Evolutionary conservation across 2,113 vertebrate species (phyloP).

Genomic region (Perca schrenkii): DNA sequence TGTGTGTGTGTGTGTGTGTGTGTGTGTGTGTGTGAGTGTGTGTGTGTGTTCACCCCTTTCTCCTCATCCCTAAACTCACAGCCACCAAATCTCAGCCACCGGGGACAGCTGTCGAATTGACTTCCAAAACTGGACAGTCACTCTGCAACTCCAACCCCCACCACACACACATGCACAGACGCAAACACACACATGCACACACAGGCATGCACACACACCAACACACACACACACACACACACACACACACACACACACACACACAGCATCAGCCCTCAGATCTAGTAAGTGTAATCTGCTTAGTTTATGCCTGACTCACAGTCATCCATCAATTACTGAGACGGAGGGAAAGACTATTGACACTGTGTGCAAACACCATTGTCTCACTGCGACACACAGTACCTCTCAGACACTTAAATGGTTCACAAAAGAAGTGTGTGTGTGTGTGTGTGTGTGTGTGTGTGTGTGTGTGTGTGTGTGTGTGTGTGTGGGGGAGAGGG

Average conservation of each 20-base stretch:
- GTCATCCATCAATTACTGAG: constrained; percentile 82
- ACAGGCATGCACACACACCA: constrained; percentile 39
- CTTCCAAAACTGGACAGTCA: constrained; percentile 75
- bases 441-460: no score
- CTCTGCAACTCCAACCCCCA: constrained; percentile 55
- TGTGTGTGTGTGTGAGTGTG: constrained; percentile 3
- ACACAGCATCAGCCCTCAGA: constrained; percentile 57
- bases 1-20: constrained; percentile 7
- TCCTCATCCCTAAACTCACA: constrained; percentile 60
- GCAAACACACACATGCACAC: constrained; percentile 29
- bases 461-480: not conserved
- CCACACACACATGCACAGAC: constrained; percentile 8
- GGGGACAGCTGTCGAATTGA: constrained; percentile 67
- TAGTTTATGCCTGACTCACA: constrained; percentile 77
- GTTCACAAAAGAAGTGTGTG: constrained; percentile 75
- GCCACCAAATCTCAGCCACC: constrained; percentile 58
- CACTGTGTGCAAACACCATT: constrained; percentile 87
- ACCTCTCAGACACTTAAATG: constrained; percentile 86
- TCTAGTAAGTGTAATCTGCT: constrained; percentile 75
- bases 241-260: constrained; percentile 18
- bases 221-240: constrained; percentile 35
- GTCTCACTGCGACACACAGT: constrained; percentile 79
- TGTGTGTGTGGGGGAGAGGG: no score
- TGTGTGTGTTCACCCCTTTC: constrained; percentile 12
- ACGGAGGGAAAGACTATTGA: constrained; percentile 89